phyloP scores from a whole-genome alignment of 2,888 invertebrate species.

The Liposcelis brunnea region DNA sequence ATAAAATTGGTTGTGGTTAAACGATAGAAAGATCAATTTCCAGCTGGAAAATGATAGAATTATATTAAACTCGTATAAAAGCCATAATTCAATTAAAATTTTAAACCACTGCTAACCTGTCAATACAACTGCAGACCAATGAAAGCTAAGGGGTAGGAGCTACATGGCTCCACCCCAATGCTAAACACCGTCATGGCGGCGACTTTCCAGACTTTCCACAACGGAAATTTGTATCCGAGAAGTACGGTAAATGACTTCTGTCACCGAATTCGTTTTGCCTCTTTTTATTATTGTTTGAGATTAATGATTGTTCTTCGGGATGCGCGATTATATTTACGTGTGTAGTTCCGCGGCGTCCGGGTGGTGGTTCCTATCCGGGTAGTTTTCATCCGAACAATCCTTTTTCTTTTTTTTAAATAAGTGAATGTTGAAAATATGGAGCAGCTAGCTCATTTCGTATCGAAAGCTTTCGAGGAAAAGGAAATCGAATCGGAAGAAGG shows the following conservation, averaged over 20 bases:
- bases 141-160: not conserved
- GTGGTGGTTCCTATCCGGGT: too few species aligned
- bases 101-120: constrained; percentile 7
- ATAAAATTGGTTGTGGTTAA: constrained; percentile 6
- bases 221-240: too few species aligned
- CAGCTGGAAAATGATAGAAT: constrained; percentile 6
- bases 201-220: too few species aligned
- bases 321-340: too few species aligned
- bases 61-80: constrained; percentile 6
- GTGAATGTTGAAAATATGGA: constrained; percentile 38
- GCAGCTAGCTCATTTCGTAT: constrained; percentile 80
- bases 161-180: not conserved
- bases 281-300: too few species aligned
- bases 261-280: too few species aligned
- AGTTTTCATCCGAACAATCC: too few species aligned
- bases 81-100: constrained; percentile 9
- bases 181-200: too few species aligned
- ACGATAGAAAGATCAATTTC: constrained; percentile 1
- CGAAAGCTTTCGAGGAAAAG: constrained; percentile 54
- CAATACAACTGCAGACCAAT: not conserved
- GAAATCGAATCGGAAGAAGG: constrained; percentile 5
- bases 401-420: too few species aligned
- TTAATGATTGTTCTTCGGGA: too few species aligned
- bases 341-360: too few species aligned
- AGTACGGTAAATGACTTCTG: too few species aligned